These are phyloP conservation scores for Enteromius fasciolatus DNA, from an alignment of 2,797 vertebrate genomes.

Conservation along the genomic window DNA sequence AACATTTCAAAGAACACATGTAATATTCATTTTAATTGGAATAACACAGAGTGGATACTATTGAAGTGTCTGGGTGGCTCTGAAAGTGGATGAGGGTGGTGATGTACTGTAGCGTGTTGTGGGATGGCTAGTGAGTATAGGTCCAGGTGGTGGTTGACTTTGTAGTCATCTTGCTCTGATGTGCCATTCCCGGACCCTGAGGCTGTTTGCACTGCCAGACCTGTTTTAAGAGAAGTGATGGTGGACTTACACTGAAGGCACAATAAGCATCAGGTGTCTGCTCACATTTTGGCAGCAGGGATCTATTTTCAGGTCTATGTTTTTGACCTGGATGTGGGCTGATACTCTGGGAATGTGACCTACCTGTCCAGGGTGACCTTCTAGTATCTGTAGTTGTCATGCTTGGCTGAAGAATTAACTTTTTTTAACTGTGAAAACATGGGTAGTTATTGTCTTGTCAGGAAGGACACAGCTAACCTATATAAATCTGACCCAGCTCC, in stretches of 20 bases:
- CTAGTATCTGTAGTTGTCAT: not conserved
- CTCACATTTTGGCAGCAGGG: not conserved
- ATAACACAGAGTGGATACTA: not conserved
- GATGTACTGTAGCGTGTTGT: not conserved
- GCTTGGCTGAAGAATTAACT: not conserved
- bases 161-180: not conserved
- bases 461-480: constrained; percentile 12
- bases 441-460: not conserved
- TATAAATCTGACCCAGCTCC: not conserved
- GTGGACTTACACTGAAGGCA: not conserved
- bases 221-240: not conserved
- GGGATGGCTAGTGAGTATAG: not conserved
- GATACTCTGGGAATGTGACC: constrained; percentile 7
- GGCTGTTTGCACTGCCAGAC: not conserved
- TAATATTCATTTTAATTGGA: not conserved
- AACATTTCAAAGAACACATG: not conserved
- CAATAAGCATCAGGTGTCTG: not conserved
- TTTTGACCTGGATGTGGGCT: constrained; percentile 12
- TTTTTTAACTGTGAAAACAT: not conserved
- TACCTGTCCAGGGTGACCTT: not conserved
- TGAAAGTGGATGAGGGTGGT: not conserved
- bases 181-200: not conserved
- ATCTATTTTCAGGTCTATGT: not conserved
- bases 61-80: not conserved
- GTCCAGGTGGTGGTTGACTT: not conserved